Base-by-base conservation (phyloP, 2,113 vertebrate genomes). In the Colinus virginianus region DNA sequence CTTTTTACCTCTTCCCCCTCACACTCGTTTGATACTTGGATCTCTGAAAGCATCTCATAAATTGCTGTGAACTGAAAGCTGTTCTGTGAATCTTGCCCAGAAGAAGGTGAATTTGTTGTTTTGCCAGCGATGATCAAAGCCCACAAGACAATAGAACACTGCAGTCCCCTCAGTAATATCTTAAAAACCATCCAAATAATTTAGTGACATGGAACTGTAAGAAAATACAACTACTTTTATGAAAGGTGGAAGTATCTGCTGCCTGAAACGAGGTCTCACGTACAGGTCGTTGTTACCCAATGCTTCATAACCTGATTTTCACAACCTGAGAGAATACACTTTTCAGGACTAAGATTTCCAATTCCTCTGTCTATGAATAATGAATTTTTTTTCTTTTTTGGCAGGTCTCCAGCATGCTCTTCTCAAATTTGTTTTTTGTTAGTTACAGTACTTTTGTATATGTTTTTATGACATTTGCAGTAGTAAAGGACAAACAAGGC, bases 141-240 rank as follows among this genome's bases (percentile, higher is more conserved):
- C 72, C 61, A 23, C n/a, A 53, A 48, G 59, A n/a, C 40, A 55
- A 40, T 20, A 42, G 55, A n/a, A 25, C 4, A 1, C 22, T 75
- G 55, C 42, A 4, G 5, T 6, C 13, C 28, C 12, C 18, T 43
- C 58, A 25, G 0, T 45, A 20, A 9, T 18, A 15, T 18, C 43
- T 51, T 49, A 20, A 15, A 42, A n/a, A 53, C 76, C 34, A 49
- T 42, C 11, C 61, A 34, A 18, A 12, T 64, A 32, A 25, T 64
- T 64, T 64, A 20, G 42, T 32, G n/a, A 78, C 12, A 14, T 25
- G 11, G 25, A 53, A 14, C 22, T 64, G 18, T 78, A 40, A 25
- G 61, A 51, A 49, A 51, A 40, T 30, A 11, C 4, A 46, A 38
- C 34, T 38, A 18, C 28, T 32, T 8, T 10, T 43, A 42, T 15